Evolutionary conservation across 30 jellyfish, hydroid and myxozoan genomes (phyloP).

Genomic region (Turritopsis rubra): DNA sequence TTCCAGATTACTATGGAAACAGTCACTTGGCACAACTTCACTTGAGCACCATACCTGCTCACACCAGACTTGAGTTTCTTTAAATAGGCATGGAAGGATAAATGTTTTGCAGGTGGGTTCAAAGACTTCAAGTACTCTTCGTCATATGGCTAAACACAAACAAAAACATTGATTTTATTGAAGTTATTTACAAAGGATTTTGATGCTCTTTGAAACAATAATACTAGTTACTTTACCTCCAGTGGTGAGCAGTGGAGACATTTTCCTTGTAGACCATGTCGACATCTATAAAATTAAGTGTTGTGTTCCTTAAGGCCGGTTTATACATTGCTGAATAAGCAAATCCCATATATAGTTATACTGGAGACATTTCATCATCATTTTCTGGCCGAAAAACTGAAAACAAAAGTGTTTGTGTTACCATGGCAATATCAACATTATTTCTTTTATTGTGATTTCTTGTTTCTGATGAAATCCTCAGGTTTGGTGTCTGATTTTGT

Average conservation of each 20-base stretch:
- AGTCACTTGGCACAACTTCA: neutral
- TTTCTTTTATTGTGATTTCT: neutral
- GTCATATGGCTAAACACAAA: conserved; percentile 76
- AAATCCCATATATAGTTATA: no score
- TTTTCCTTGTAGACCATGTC: conserved; percentile 80
- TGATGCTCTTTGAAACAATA: neutral
- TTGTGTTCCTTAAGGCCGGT: no score
- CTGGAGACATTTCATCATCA: neutral
- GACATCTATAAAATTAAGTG: conserved; percentile 50
- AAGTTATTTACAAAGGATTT: neutral
- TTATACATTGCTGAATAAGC: no score
- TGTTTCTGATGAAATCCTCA: no score
- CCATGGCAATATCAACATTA: neutral
- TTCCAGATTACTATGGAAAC: neutral
- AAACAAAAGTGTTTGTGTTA: neutral
- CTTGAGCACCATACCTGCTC: conserved; percentile 34
- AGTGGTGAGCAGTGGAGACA: conserved; percentile 95
- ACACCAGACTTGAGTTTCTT: conserved; percentile 76
- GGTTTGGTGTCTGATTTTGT: no score
- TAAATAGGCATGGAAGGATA: conserved; percentile 87
- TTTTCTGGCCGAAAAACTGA: neutral
- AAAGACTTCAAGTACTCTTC: conserved; percentile 72
- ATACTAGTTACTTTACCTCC: conserved; percentile 42
- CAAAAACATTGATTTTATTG: neutral
- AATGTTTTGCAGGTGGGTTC: conserved; percentile 96